Base-by-base conservation (phyloP, 2,888 invertebrate species). In the Scaptomyza reducta region DNA sequence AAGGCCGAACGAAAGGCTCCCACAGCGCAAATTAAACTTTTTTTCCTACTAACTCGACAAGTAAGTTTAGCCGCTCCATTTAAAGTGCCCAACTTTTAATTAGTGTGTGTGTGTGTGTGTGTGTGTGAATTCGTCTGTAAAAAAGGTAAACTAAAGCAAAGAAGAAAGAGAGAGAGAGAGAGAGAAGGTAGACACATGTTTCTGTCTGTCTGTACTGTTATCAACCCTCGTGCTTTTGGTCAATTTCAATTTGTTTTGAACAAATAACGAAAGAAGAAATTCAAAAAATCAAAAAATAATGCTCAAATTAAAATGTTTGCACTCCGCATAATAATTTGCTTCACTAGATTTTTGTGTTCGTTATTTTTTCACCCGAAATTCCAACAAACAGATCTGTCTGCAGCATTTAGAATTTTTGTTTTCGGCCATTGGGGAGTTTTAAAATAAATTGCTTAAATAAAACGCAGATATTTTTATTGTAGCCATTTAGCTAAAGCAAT, bases 231-330 rank as follows among this genome's bases (percentile, higher is more conserved):
- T 41, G 22, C 40, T 50, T 40, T 63, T 72, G 71, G 55, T 51
- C 72, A 72, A 66, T 85, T 83, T 79, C 79, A 79, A 79, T 87
- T 85, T 70, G 62, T 60, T 65, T 27, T 35, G 27, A 64, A 22
- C 22, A 22, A 22, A 22, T 0, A 22, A 22, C 22, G 22, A 22
- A 22, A 22, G 40, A 55, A 33, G 51, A 70, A 68, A 66, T 54
- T 70, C 50, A 47, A 72, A 81, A 79, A 86, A 84, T 88, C 84
- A 87, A 84, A 40, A 87, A 88, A 87, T 74, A 70, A 83, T 70
- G 57, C 68, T 53, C 56, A 83, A 85, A 88, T 80, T 74, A 85
- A 84, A 84, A 86, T 84, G 85, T 79, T 77, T 67, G 62, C 68
- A 50, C 51, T 65, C 55, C 59, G 44, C 63, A 66, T 59, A 56